These are phyloP conservation scores for Tuta absoluta DNA, from an alignment of 2,888 invertebrate genomes.

Conservation along the genomic window DNA sequence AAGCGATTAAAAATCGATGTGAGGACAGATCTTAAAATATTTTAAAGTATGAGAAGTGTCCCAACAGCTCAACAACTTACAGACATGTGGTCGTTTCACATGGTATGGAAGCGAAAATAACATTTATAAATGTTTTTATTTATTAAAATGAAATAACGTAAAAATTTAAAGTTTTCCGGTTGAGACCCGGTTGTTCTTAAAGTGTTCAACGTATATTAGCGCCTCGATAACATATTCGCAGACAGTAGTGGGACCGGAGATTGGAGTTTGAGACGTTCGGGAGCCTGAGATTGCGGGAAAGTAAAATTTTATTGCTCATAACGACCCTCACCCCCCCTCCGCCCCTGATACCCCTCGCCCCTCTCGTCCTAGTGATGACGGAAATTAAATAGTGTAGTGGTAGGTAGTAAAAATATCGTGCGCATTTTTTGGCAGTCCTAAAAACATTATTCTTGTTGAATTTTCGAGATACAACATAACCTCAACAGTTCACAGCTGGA, in stretches of 20 bases:
- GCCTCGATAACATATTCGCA: slow-evolving; percentile 21
- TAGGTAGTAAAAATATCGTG: not conserved
- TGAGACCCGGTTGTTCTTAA: not conserved
- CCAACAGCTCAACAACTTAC: no score
- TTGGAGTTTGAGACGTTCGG: slow-evolving; percentile 27
- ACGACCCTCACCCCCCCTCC: slow-evolving; percentile 34
- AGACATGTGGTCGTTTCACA: no score
- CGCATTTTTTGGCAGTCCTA: not conserved
- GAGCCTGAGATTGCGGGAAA: slow-evolving; percentile 29
- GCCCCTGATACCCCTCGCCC: slow-evolving; percentile 10
- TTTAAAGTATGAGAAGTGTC: no score
- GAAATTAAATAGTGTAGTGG: not conserved
- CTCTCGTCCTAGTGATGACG: not conserved
- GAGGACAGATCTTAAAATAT: no score
- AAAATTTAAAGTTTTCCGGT: not conserved
- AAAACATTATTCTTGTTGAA: no score
- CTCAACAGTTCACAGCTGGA: no score
- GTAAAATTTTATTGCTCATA: slow-evolving; percentile 37
- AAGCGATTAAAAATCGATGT: no score
- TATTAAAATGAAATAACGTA: no score
- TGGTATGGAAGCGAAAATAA: no score
- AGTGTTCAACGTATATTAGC: slow-evolving; percentile 17
- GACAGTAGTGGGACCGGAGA: slow-evolving; percentile 21
- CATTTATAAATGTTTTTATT: no score
- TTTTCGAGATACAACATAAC: no score